Base-by-base conservation (phyloP, 2,797 vertebrate genomes). In the Mastacembelus armatus region DNA sequence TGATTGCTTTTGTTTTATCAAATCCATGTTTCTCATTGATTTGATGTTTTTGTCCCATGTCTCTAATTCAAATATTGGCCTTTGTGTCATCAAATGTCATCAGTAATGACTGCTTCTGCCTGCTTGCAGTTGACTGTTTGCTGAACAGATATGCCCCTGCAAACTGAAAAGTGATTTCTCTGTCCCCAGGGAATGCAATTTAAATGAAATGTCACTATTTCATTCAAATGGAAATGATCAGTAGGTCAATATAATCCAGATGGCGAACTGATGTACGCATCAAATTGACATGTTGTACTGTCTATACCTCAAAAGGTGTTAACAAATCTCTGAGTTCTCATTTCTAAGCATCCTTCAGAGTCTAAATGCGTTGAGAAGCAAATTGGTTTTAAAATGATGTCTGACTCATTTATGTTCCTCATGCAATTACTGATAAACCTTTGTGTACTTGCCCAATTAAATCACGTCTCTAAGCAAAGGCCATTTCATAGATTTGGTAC, bases 1-100 rank as follows among this genome's bases (percentile, higher is more conserved):
- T 54, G 63, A 86, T 78, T 87, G 55, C 68, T 61, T 83, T 76
- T 73, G 49, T 69, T 75, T 42, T 38, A 67, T 81, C 48, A 73
- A 60, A 61, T 73, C 75, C 73, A 78, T 73, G 36, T 77, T 10
- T 66, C 68, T 66, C 57, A 69, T 26, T 50, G 72, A 78, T 80
- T 74, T 83, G 50, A 87, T 74, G 63, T 21, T 56, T 76, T 71
- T 38, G 56, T 80, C 59, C 47, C 65, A 45, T 50, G 50, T 55
- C 56, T 10, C 22, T 54, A 36, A 48, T 77, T 81, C 54, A 77
- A 49, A 69, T 77, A 39, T 35, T 77, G 62, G 60, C 78, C 80
- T 77, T 66, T 78, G 66, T 69, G 69, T 68, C 58, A 19, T 73
- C 33, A 60, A 69, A 75, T 77, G 76, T 26, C 67, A 82, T 65